Conservation (phyloP, 2,797 vertebrate species). For the Setipinna tenuifilis region DNA sequence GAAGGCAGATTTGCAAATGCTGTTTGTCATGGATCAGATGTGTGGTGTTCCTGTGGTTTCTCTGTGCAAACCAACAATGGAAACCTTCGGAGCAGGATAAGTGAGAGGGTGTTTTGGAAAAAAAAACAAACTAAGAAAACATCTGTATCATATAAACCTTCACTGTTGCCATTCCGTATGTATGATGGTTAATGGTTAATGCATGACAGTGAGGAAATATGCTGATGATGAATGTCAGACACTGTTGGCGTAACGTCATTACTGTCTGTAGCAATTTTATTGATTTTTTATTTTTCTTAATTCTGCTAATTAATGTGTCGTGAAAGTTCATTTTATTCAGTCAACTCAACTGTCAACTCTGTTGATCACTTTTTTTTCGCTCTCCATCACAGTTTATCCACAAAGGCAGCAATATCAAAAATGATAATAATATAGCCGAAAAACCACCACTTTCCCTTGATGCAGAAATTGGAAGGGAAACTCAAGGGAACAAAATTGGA, state of each 20-base stretch:
- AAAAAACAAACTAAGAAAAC: background rate
- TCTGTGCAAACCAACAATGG: background rate
- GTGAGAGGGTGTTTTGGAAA: background rate
- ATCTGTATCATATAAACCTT: background rate
- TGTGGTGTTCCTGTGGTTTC: background rate
- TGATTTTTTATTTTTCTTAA: background rate
- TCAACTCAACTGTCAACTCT: background rate
- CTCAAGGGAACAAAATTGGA: too few relatives aligned
- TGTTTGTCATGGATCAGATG: constrained; percentile 16
- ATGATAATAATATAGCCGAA: too few relatives aligned
- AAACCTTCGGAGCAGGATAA: background rate
- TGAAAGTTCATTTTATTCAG: background rate
- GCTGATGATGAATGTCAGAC: too few relatives aligned
- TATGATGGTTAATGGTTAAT: background rate
- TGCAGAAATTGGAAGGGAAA: too few relatives aligned
- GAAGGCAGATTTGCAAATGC: constrained; percentile 20
- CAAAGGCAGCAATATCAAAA: too few relatives aligned
- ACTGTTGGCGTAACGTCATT: too few relatives aligned
- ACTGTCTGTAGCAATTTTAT: background rate
- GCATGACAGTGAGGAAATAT: background rate
- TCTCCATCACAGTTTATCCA: too few relatives aligned
- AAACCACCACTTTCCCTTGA: too few relatives aligned
- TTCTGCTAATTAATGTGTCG: background rate
- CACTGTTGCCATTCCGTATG: background rate
- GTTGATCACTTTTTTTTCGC: background rate